Evolutionary conservation across 2,113 vertebrate species (phyloP).

Genomic region (Myrmecophaga tridactyla): DNA sequence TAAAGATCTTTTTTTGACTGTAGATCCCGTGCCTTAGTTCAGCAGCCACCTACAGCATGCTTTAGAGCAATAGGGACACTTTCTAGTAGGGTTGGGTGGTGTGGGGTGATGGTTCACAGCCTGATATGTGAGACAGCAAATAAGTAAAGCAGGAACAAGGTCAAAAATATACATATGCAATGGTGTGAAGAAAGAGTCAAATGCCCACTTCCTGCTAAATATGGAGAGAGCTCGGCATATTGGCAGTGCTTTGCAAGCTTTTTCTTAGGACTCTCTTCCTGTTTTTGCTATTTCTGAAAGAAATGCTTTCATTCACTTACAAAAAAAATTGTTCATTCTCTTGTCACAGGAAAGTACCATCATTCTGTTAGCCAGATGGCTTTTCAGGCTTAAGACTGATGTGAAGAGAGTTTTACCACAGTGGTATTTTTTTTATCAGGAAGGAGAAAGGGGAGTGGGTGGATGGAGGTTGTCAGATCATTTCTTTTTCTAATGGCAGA

Average conservation of each 20-base stretch:
- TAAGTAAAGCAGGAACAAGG: not conserved
- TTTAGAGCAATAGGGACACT: not conserved
- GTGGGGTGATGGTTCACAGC: not conserved
- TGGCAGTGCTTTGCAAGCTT: not conserved
- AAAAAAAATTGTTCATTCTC: conserved; percentile 46
- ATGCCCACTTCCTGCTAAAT: not conserved
- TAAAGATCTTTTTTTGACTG: not conserved
- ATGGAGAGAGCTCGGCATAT: not conserved
- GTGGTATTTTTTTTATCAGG: not conserved
- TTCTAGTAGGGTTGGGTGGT: not conserved
- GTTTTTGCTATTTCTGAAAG: conserved; percentile 25
- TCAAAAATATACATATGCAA: not conserved
- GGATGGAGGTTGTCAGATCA: conserved; percentile 4
- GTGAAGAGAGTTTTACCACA: not conserved
- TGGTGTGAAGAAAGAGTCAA: not conserved
- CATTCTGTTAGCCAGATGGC: not conserved
- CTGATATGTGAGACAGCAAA: not conserved
- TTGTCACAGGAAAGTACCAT: conserved; percentile 29
- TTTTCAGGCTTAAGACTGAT: not conserved
- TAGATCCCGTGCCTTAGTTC: not conserved
- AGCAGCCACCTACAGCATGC: not conserved
- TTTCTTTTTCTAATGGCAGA: not conserved
- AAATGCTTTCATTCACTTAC: conserved; percentile 35
- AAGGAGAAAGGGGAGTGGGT: not conserved
- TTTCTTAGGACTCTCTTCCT: not conserved